Conservation (phyloP, 2,113 vertebrate species). For the Chionomys nivalis region DNA sequence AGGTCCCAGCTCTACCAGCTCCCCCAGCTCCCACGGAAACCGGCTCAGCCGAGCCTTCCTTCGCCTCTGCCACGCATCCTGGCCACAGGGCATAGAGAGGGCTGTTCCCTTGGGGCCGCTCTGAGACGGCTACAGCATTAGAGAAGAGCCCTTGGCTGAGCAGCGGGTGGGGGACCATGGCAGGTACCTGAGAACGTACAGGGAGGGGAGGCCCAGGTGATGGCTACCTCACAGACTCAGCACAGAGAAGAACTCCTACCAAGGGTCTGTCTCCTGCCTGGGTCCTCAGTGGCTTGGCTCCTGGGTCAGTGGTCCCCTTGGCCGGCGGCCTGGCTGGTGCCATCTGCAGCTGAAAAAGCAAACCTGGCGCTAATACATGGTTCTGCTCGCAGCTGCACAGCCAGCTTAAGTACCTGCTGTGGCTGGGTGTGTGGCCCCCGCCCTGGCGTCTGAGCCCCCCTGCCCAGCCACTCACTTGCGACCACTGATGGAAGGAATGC, state of each 20-base stretch:
- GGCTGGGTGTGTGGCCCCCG: fast-evolving
- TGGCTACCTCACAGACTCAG: not conserved
- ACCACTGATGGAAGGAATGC: not conserved
- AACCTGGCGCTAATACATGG: not conserved
- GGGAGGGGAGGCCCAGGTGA: not conserved
- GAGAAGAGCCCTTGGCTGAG: not conserved
- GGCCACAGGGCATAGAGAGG: not conserved
- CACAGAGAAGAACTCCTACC: conserved; percentile 77
- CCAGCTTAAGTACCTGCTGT: not conserved
- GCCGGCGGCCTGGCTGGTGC: conserved; percentile 70
- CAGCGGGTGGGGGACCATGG: fast-evolving
- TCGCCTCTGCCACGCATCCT: not conserved
- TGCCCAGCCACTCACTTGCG: not conserved
- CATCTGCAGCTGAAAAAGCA: conserved; percentile 86
- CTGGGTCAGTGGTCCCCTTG: conserved; percentile 69
- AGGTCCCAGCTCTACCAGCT: not conserved
- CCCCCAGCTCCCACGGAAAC: not conserved
- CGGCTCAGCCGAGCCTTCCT: not conserved
- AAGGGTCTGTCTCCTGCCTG: conserved; percentile 73
- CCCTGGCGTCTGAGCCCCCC: not conserved
- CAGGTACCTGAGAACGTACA: not conserved
- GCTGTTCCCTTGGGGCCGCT: not conserved
- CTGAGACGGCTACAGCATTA: not conserved
- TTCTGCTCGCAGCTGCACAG: not conserved
- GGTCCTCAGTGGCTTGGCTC: conserved; percentile 73